A percentile compares a stretch with the other conserved stretches of the same genome.
These are phyloP conservation scores for Odontocolon sp. DNA, from an alignment of 2,888 invertebrate species.

Conservation along the genomic window DNA sequence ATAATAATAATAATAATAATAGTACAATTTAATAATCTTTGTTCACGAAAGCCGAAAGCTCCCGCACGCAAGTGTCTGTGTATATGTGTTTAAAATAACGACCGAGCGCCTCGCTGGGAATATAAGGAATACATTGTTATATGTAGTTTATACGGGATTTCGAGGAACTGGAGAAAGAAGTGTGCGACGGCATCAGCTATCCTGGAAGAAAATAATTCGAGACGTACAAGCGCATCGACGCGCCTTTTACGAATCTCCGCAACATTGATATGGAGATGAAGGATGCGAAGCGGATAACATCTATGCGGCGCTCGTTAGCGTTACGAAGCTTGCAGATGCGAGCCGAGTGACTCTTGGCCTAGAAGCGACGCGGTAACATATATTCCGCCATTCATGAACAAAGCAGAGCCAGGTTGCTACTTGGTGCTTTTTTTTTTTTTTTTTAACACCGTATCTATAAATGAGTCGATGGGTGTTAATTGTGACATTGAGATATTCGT, in stretches of 20 bases:
- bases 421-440: too few relatives aligned
- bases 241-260: constrained; percentile 14
- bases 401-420: constrained; percentile 12
- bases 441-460: too few relatives aligned
- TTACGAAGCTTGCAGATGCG: constrained; percentile 13
- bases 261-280: constrained; percentile 35
- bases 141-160: constrained; percentile 50
- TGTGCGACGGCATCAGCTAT: constrained; percentile 80
- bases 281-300: constrained; percentile 16
- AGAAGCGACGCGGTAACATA: constrained; percentile 12
- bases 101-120: constrained; percentile 32
- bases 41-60: constrained; percentile 34
- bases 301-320: constrained; percentile 25
- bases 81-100: constrained; percentile 38
- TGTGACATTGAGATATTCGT: neutral
- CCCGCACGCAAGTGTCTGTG: constrained; percentile 25
- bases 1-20: constrained; percentile 2
- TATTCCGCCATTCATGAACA: constrained; percentile 26
- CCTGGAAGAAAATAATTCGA: constrained; percentile 76
- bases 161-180: constrained; percentile 67
- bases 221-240: too few relatives aligned
- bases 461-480: neutral
- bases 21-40: constrained; percentile 15
- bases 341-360: constrained; percentile 32
- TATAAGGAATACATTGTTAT: constrained; percentile 23